These are phyloP conservation scores for Delia radicum DNA, from an alignment of 1,140 invertebrate genomes.

Conservation along the genomic window DNA sequence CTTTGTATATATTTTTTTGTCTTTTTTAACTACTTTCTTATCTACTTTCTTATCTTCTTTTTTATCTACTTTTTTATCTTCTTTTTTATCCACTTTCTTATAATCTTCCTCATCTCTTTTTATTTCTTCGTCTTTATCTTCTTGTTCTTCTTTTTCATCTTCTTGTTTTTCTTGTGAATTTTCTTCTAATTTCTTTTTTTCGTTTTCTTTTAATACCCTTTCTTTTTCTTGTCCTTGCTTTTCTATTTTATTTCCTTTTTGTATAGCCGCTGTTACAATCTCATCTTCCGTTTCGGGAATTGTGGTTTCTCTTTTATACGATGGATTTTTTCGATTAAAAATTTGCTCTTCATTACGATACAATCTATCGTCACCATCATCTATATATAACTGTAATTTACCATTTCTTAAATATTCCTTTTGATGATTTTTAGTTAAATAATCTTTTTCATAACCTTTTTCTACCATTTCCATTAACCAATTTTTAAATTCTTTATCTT, in stretches of 20 bases:
- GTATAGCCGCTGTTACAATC: not conserved
- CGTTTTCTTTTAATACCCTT: not conserved
- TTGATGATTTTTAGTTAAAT: slow-evolving; percentile 24
- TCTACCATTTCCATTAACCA: slow-evolving; percentile 27
- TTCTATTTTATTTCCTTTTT: not conserved
- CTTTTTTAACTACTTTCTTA: not conserved
- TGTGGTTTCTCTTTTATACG: slow-evolving; percentile 4
- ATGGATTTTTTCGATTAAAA: not conserved
- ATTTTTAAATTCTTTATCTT: not conserved
- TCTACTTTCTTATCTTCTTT: no score
- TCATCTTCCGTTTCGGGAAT: not conserved
- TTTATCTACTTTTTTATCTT: no score
- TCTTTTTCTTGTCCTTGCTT: not conserved
- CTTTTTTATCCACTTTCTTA: no score
- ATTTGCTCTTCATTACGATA: not conserved
- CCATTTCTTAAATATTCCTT: slow-evolving; percentile 19
- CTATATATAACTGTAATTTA: slow-evolving; percentile 15
- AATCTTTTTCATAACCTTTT: slow-evolving; percentile 26
- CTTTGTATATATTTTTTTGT: no score
- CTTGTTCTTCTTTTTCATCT: not conserved
- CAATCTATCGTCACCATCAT: not conserved
- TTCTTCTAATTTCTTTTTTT: not conserved
- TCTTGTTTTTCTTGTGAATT: not conserved
- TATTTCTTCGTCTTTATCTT: not conserved
- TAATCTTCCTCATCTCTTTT: no score